Conservation (phyloP, 2,888 invertebrate genomes). For the Diloba caeruleocephala region DNA sequence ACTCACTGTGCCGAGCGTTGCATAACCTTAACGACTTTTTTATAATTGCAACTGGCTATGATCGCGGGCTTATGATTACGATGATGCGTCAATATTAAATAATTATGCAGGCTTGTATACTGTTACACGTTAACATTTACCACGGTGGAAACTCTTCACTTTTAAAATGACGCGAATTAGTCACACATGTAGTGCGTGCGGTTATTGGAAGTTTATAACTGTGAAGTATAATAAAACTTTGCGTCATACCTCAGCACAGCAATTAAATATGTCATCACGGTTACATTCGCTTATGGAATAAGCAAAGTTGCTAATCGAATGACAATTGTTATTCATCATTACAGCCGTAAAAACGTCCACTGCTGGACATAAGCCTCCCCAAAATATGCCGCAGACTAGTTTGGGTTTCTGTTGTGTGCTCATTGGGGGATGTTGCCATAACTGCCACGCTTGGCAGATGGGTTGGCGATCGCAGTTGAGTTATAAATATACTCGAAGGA, state of each 20-base stretch:
- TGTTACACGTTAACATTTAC: slow-evolving; percentile 20
- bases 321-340: background rate
- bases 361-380: too few species aligned
- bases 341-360: too few species aligned
- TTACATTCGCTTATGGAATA: slow-evolving; percentile 14
- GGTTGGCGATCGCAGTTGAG: too few species aligned
- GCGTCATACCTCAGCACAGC: slow-evolving; percentile 3
- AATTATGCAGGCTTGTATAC: slow-evolving; percentile 19
- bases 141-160: slow-evolving; percentile 5
- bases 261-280: slow-evolving; percentile 37
- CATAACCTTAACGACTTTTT: too few species aligned
- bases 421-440: too few species aligned
- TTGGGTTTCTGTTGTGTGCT: too few species aligned
- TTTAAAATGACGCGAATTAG: slow-evolving; percentile 26
- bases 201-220: slow-evolving; percentile 16
- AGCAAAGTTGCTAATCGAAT: background rate
- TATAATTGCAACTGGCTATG: too few species aligned
- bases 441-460: too few species aligned
- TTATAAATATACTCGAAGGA: too few species aligned
- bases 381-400: too few species aligned
- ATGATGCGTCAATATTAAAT: slow-evolving; percentile 9
- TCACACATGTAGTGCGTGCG: slow-evolving; percentile 23
- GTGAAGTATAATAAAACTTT: slow-evolving; percentile 23
- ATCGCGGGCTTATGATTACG: too few species aligned
- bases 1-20: too few species aligned